A percentile compares a stretch with the other conserved stretches of the same genome.
These are phyloP conservation scores for Daptonema setosum DNA, from an alignment of 2,888 invertebrate species.

Conservation along the genomic window DNA sequence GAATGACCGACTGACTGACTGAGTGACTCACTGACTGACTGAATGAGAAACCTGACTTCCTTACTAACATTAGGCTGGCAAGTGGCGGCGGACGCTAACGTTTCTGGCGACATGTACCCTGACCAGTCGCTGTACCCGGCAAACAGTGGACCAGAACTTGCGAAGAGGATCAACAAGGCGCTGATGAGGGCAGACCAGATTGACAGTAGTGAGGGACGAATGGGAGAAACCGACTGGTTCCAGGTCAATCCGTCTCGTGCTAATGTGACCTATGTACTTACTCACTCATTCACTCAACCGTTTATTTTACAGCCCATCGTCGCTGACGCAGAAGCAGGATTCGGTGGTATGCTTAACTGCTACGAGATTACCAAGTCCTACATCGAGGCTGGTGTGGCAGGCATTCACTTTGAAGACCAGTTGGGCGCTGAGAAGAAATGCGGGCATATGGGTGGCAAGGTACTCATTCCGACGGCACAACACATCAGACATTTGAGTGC, in stretches of 20 bases:
- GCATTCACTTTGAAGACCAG: conserved; percentile 30
- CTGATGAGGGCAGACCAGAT: conserved; percentile 27
- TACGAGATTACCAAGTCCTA: conserved; percentile 28
- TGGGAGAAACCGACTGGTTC: no score
- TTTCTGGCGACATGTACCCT: conserved; percentile 28
- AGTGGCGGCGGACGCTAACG: conserved; percentile 29
- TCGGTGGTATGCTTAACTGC: conserved; percentile 29
- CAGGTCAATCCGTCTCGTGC: no score
- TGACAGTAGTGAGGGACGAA: no score
- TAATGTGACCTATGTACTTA: no score
- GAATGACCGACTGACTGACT: no score
- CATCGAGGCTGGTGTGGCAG: conserved; percentile 26
- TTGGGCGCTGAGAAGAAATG: conserved; percentile 30
- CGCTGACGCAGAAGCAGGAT: conserved; percentile 30
- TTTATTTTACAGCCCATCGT: conserved; percentile 27
- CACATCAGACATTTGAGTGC: conserved; percentile 29
- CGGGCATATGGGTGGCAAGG: conserved; percentile 29
- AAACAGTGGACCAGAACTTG: conserved; percentile 28
- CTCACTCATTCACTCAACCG: no score
- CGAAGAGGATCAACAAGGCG: conserved; percentile 24
- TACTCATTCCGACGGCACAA: conserved; percentile 27
- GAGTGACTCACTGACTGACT: no score
- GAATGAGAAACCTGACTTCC: no score
- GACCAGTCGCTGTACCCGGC: conserved; percentile 29
- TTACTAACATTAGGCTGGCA: conserved; percentile 30